Base-by-base conservation (phyloP, 2,797 vertebrate species). In the Pterois miles region DNA sequence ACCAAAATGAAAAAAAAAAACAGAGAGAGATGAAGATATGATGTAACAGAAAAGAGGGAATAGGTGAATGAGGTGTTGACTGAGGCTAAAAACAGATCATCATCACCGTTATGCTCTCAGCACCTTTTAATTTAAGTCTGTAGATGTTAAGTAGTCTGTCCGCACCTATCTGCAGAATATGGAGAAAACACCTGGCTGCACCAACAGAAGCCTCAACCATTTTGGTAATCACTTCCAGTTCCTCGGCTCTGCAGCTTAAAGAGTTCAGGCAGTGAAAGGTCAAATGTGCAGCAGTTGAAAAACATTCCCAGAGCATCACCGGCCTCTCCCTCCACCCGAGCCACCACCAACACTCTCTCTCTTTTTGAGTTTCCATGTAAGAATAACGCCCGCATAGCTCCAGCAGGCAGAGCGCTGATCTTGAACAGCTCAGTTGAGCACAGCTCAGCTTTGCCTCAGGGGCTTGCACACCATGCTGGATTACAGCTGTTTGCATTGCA, bases 181-280 rank as follows among this genome's bases (percentile, higher is more conserved):
- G 43, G 59, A 79, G 59, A 85, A 85, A 84, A 78, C 81, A 83
- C 88, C 69, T 88, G 78, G 80, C 66, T 71, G 60, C 68, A 72
- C 66, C 31, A 74, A 78, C 83, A 84, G 88, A 81, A 84, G 81
- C 75, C 65, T 78, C 56, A 65, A 23, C 40, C 69, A 57, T 76
- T 87, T 78, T 56, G 53, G 46, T 86, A 82, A 82, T 85, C 52
- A 81, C 74, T 88, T 90, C 60, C 60, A 63, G 36, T 63, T 63
- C 84, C 87, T 85, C 81, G 40, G 65, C 58, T 63, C 65, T 50
- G 63, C 8, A 20, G 64, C 34, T 82, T 67, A 40, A 63, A 70
- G 72, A 65, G 62, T 72, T 81, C 48, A 78, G 67, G 13, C 52
- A 69, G 63, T 12, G 43, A 74, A 57, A 78, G 78, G 80, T 87